Evolutionary conservation across 2,797 vertebrate species (phyloP), one percentile per base, ranked within the genome.

Genomic region (Neomorphus geoffroyi): DNA sequence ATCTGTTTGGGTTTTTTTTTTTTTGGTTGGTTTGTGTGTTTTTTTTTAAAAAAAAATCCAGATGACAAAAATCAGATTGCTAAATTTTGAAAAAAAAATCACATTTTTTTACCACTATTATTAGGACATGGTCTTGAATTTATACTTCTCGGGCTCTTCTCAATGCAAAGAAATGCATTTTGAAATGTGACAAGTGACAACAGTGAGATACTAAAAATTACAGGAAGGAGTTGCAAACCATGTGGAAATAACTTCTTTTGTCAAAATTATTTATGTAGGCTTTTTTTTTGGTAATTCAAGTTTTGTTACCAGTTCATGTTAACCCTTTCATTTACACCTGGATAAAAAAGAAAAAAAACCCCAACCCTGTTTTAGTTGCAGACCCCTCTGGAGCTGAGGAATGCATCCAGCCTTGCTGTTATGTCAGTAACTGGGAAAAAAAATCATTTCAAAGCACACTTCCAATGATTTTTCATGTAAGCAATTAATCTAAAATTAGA

Each of bases 211-310:
- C 43, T 80, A 92, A 95, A 95, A 96, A 96, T 95, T 96, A 93
- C 30, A 96, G 75, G 50, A 95, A 46, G 54, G 62, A 88, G 56
- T 50, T 93, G 72, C 80, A 96, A 96, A 80, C 90, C 91, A 93
- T 66, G 91, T 93, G 93, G 94, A 96, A 97, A 87, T 95, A 97
- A 96, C 80, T 88, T 71, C 85, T 94, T 96, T 92, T 96, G 94
- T 89, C 81, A 56, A 81, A 82, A 94, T 90, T 94, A 88, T 82
- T 93, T 83, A 84, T 74, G 71, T 89, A 48, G 64, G 45, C 5
- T 50, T 78, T 60, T 50, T 72, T 85, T 93, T 80, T 27, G 17
- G n/a, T 89, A 91, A 82, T 53, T 88, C 88, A 41, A 43, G 11
- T 89, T 58, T 65, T 90, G 35, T 78, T 91, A 73, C 54, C 53